Evolutionary conservation across 2,797 vertebrate genomes (phyloP).

Genomic region (Siniperca scherzeri): DNA sequence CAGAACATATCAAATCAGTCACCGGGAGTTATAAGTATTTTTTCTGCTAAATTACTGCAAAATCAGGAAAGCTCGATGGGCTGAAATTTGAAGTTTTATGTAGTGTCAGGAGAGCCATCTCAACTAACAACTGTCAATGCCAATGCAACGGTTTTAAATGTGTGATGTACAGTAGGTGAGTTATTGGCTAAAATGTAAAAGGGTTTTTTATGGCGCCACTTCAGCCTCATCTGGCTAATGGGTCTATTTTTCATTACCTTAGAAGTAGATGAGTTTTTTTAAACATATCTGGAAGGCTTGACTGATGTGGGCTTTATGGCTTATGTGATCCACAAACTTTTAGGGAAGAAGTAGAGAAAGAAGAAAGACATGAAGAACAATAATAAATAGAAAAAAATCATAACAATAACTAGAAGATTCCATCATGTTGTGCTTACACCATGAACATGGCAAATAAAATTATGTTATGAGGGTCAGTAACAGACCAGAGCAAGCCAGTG

Average conservation of each 20-base stretch:
- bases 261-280: slow-evolving; percentile 10
- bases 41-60: neutral
- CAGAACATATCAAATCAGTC: neutral
- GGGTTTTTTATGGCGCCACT: slow-evolving; percentile 29
- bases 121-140: neutral
- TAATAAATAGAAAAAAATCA: neutral
- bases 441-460: neutral
- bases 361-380: neutral
- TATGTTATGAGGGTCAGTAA: neutral
- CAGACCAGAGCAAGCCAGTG: neutral
- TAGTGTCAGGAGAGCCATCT: neutral
- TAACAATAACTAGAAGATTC: neutral
- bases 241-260: slow-evolving; percentile 21
- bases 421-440: neutral
- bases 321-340: neutral
- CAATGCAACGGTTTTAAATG: slow-evolving; percentile 1
- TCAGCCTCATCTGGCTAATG: slow-evolving; percentile 35
- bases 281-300: neutral
- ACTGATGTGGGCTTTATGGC: slow-evolving; percentile 1
- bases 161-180: slow-evolving; percentile 11
- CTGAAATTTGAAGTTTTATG: neutral
- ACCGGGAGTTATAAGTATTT: neutral
- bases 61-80: neutral
- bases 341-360: neutral
- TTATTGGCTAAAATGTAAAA: slow-evolving; percentile 33